These are phyloP conservation scores for Lasiurus cinereus DNA, from an alignment of 2,113 vertebrate genomes.

Conservation along the genomic window DNA sequence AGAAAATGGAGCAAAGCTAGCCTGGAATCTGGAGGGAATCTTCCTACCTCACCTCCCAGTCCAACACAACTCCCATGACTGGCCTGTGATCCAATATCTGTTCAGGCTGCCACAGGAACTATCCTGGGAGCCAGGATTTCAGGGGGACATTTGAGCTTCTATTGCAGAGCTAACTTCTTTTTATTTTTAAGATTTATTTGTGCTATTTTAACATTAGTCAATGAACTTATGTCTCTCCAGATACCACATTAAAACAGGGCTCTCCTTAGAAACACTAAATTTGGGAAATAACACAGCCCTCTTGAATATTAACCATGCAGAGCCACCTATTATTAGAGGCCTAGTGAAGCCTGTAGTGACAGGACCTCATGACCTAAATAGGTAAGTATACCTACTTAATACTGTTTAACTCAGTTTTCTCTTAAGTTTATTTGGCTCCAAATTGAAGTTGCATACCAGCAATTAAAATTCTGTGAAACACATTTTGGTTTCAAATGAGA, in stretches of 20 bases:
- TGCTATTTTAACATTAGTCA: background rate
- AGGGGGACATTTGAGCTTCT: background rate
- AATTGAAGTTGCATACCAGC: slow-evolving; percentile 58
- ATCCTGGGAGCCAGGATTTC: background rate
- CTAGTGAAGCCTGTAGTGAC: too few relatives aligned
- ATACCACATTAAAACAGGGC: background rate
- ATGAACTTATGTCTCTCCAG: background rate
- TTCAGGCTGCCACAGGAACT: background rate
- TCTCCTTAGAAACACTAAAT: background rate
- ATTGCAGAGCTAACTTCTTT: background rate
- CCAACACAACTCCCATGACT: background rate
- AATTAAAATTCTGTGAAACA: slow-evolving; percentile 57
- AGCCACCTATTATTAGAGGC: background rate
- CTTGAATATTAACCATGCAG: background rate
- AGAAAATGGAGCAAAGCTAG: background rate
- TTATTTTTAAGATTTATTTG: background rate
- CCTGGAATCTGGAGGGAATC: background rate
- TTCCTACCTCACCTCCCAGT: background rate
- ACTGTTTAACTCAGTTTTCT: slow-evolving; percentile 45
- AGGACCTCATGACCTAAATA: background rate
- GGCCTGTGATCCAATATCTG: background rate
- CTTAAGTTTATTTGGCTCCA: slow-evolving; percentile 53
- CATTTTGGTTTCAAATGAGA: slow-evolving; percentile 60
- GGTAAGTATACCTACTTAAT: slow-evolving; percentile 30
- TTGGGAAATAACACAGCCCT: background rate